phyloP scores from a whole-genome alignment of 2,113 vertebrate species.

The Bufo bufo region DNA sequence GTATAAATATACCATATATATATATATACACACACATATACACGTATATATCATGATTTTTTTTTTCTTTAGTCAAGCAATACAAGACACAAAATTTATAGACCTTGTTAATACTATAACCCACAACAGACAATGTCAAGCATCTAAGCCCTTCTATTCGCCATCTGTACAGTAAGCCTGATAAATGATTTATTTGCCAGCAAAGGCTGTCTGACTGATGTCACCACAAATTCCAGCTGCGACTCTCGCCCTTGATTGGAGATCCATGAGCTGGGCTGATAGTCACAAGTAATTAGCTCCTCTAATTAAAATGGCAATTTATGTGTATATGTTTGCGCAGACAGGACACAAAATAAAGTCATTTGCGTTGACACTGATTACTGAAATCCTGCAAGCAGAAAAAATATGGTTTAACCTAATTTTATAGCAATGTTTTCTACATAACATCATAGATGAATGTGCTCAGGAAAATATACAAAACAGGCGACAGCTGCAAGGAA shows the following conservation, averaged over 20 bases:
- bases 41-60: too few relatives aligned
- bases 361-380: constrained; percentile 33
- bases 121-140: constrained; percentile 65
- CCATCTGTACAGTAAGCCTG: constrained; percentile 77
- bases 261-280: constrained; percentile 48
- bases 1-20: too few relatives aligned
- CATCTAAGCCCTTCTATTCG: constrained; percentile 62
- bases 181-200: constrained; percentile 67
- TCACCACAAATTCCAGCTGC: constrained; percentile 27
- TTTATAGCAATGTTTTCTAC: not conserved
- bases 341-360: constrained; percentile 36
- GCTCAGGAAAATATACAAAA: not conserved
- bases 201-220: constrained; percentile 52
- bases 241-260: constrained; percentile 51
- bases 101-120: constrained; percentile 64
- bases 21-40: too few relatives aligned
- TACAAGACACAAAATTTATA: not conserved
- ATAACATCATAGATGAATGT: constrained; percentile 9
- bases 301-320: constrained; percentile 59
- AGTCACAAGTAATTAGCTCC: constrained; percentile 58
- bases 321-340: constrained; percentile 56
- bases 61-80: too few relatives aligned
- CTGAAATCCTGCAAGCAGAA: constrained; percentile 38
- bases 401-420: constrained; percentile 13
- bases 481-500: not conserved